Percentiles rank a stretch among this genome's conserved stretches.
phyloP scores from a whole-genome alignment of 2,888 invertebrate genomes.

The Harpagoxenus sublaevis region DNA sequence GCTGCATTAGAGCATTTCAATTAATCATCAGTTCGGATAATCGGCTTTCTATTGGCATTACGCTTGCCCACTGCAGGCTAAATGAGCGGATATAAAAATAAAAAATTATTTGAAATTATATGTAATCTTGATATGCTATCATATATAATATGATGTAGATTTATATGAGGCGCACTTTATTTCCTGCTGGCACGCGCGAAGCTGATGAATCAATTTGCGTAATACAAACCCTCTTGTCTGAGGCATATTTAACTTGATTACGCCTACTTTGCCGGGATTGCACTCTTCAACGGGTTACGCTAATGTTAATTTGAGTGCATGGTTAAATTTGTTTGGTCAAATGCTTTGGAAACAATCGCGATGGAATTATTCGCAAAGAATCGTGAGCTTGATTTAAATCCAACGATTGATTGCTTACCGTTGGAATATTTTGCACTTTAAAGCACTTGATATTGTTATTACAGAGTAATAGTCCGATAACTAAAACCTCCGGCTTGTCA shows the following conservation, averaged over 20 bases:
- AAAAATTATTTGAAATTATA: background rate
- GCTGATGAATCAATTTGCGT: conserved; percentile 5
- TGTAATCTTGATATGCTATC: background rate
- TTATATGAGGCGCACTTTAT: background rate
- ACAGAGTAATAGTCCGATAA: background rate
- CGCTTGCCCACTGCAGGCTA: background rate
- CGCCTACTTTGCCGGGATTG: background rate
- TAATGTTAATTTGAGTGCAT: conserved; percentile 21
- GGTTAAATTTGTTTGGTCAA: background rate
- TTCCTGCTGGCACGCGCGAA: conserved; percentile 5
- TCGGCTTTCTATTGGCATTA: background rate
- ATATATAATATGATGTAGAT: background rate
- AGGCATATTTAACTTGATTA: conserved; percentile 7
- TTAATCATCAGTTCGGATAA: background rate
- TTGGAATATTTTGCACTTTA: background rate
- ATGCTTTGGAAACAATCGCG: background rate
- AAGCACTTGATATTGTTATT: background rate
- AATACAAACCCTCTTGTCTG: conserved; percentile 10
- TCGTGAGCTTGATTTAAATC: background rate
- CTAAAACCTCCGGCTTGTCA: background rate
- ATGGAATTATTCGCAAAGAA: conserved; percentile 7
- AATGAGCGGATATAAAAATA: background rate
- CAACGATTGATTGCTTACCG: background rate
- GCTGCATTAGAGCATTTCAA: background rate
- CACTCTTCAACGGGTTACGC: background rate